Conservation (phyloP, 2,888 invertebrate species). For the Netelia fuscicornis region DNA sequence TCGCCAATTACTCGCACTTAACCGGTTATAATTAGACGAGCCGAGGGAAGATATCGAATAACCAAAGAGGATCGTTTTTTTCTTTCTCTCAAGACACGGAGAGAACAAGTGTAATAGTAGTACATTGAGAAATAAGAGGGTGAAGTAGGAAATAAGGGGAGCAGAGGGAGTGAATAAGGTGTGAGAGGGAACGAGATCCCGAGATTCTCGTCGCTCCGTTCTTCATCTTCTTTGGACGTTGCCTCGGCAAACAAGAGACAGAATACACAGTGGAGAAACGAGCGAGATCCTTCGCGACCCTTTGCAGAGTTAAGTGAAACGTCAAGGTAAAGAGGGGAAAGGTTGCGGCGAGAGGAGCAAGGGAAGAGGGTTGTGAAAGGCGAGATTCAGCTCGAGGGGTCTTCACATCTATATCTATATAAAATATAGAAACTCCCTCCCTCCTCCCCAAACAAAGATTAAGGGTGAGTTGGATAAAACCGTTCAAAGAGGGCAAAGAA, state of each 20-base stretch:
- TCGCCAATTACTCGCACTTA: conserved; percentile 82
- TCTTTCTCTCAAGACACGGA: conserved; percentile 10
- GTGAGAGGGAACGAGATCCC: conserved; percentile 56
- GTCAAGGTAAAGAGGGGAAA: conserved; percentile 15
- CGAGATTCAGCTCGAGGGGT: conserved; percentile 38
- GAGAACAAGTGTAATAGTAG: conserved; percentile 16
- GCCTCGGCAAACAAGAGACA: conserved; percentile 60
- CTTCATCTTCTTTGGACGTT: conserved; percentile 43
- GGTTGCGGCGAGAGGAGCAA: conserved; percentile 13
- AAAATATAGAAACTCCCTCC: background rate
- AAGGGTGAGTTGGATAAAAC: conserved; percentile 21
- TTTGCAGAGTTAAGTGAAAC: conserved; percentile 44
- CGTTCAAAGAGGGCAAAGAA: background rate
- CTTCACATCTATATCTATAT: conserved; percentile 7
- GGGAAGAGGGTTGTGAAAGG: conserved; percentile 39
- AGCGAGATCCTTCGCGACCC: conserved; percentile 37
- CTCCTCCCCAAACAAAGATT: conserved; percentile 24
- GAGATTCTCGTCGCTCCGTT: conserved; percentile 61
- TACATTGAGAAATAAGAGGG: conserved; percentile 22
- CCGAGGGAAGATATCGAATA: conserved; percentile 59
- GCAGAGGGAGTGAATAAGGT: background rate
- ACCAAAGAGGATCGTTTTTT: conserved; percentile 53
- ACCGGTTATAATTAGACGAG: conserved; percentile 82
- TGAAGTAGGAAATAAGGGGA: background rate
- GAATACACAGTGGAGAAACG: conserved; percentile 24